Evolutionary conservation across 1,140 invertebrate species (phyloP).

Genomic region (Rhagoletis pomonella): DNA sequence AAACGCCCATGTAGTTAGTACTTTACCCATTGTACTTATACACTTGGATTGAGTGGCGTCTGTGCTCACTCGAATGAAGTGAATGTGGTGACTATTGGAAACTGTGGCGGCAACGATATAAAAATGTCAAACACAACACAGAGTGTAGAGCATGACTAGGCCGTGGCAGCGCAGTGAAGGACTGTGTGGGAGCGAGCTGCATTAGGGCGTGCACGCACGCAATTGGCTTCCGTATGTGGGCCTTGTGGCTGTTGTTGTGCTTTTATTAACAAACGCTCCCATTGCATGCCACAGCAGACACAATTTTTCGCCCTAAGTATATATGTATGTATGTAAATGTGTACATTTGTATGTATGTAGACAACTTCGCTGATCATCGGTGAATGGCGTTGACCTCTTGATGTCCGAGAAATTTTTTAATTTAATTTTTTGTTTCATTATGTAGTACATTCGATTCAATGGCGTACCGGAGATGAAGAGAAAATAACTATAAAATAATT

Average conservation of each 20-base stretch:
- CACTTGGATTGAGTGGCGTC: slow-evolving; percentile 18
- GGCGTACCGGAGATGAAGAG: too few species aligned
- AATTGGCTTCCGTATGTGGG: not conserved
- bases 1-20: too few species aligned
- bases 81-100: slow-evolving; percentile 32
- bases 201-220: slow-evolving; percentile 29
- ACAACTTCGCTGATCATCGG: slow-evolving; percentile 36
- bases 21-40: too few species aligned
- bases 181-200: slow-evolving; percentile 25
- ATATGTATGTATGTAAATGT: too few species aligned
- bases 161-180: not conserved
- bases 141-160: not conserved
- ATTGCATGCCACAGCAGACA: not conserved
- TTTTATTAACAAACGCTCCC: not conserved
- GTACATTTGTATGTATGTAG: not conserved
- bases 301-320: not conserved
- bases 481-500: too few species aligned
- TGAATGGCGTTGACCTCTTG: slow-evolving; percentile 35
- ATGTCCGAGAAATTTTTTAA: not conserved
- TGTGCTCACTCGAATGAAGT: slow-evolving; percentile 16
- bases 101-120: slow-evolving; percentile 15
- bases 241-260: not conserved
- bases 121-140: slow-evolving; percentile 36
- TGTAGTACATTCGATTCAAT: too few species aligned
- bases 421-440: not conserved